Base-by-base conservation (phyloP, 2,888 invertebrate species). In the Boloria selene region DNA sequence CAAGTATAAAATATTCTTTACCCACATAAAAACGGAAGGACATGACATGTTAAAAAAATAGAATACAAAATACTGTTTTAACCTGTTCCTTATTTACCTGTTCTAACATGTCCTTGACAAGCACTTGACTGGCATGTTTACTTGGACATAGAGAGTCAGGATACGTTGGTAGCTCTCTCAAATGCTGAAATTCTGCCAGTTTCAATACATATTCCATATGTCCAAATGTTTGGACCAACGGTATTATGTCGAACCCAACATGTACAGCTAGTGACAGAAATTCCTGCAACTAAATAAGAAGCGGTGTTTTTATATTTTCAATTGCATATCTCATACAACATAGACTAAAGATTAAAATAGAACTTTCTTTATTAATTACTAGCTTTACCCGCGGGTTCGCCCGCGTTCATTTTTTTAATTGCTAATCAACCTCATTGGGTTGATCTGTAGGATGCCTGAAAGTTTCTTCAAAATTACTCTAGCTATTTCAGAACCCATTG, bases 211-310 rank as follows among this genome's bases (percentile, higher is more conserved):
- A 96, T 82, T 97, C 97, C 87, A 97, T 87, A 80, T 97, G 97
- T 0, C 97, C 97, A 82, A 97, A 97, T 0, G 96, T 96, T 87
- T 97, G 97, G n/a, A 97, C 88, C 60, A 97, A 84, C 0, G 97
- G 97, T 74, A 97, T 96, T 0, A 97, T 88, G 69, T 94, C 93
- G 1, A 97, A 89, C 14, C 94, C 90, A 64, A 93, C 90, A 18
- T 90, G 78, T 38, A 83, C 81, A 0, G 96, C 96, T 31, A 47
- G 45, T 0, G n/a, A 54, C 0, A 90, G 63, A 45, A 89, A 89
- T 0, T 72, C 58, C 59, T 70, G 73, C 0, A 91, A 79, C 90
- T 90, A 54, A 82, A 84, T 38, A 65, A n/a, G 38, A 6, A 42
- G 55, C 26, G 13, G 13, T 13, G 13, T n/a, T 42, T 47, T 38